Evolutionary conservation across 2,797 vertebrate species (phyloP).

Genomic region (Petrocephalus sullivani): DNA sequence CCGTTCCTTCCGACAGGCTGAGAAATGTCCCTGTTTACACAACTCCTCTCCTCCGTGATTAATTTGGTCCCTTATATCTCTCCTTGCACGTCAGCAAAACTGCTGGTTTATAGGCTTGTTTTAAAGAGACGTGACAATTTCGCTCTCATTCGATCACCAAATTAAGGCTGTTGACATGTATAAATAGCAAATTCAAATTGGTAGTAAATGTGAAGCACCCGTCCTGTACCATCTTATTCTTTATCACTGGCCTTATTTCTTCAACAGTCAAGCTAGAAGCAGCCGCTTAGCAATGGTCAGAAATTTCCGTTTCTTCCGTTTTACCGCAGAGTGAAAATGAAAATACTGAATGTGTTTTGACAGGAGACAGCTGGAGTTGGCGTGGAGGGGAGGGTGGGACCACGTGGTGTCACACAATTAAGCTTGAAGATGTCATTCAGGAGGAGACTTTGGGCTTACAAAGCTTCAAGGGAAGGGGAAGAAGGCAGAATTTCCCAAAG

Average conservation of each 20-base stretch:
- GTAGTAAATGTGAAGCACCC: constrained; percentile 41
- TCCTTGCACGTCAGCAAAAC: constrained; percentile 52
- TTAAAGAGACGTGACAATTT: constrained; percentile 53
- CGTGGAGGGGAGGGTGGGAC: background rate
- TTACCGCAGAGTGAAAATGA: background rate
- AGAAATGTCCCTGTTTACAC: constrained; percentile 41
- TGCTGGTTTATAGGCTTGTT: constrained; percentile 55
- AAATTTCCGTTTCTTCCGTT: background rate
- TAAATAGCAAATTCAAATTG: constrained; percentile 51
- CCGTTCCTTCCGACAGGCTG: constrained; percentile 27
- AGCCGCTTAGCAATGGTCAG: background rate
- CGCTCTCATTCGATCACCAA: constrained; percentile 52
- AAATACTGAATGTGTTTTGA: background rate
- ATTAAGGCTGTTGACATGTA: constrained; percentile 54
- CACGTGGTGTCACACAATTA: background rate
- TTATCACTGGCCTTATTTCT: constrained; percentile 37
- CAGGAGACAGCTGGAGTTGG: background rate
- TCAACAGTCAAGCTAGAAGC: background rate
- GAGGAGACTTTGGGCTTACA: background rate
- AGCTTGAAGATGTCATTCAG: constrained; percentile 16
- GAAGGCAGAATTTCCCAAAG: constrained; percentile 21
- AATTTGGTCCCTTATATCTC: constrained; percentile 54
- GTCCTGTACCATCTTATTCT: constrained; percentile 37
- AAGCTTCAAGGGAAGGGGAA: constrained; percentile 15
- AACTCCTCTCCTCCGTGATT: constrained; percentile 46